phyloP scores from a whole-genome alignment of 1,140 invertebrate species.

The Drosophila micromelanica region DNA sequence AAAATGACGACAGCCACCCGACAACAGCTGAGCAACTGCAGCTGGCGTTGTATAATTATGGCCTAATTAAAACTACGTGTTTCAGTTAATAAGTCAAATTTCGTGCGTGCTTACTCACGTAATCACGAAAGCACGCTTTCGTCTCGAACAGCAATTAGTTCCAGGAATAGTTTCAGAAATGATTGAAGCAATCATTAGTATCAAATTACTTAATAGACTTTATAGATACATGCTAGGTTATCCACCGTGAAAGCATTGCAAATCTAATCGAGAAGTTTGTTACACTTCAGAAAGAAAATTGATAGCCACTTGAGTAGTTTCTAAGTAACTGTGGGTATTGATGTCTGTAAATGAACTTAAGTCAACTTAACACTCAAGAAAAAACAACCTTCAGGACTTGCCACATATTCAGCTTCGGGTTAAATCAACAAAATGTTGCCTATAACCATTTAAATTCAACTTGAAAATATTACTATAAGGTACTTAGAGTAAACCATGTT shows the following conservation, averaged over 20 bases:
- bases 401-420: constrained; percentile 6
- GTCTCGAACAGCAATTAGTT: constrained; percentile 7
- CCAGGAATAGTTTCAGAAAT: not conserved
- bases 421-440: constrained; percentile 19
- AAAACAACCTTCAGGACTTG: not conserved
- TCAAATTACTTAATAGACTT: constrained; percentile 8
- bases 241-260: not conserved
- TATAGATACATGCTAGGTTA: not conserved
- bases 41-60: no score
- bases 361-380: no score
- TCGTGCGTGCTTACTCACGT: not conserved
- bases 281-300: no score
- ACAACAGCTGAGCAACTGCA: constrained; percentile 9
- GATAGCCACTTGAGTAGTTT: not conserved
- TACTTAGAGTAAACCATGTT: not conserved
- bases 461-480: not conserved
- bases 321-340: not conserved
- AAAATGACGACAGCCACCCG: constrained; percentile 42
- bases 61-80: not conserved
- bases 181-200: not conserved
- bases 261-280: constrained; percentile 1
- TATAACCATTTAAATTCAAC: constrained; percentile 2
- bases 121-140: not conserved
- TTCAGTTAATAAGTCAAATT: not conserved
- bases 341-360: not conserved